These are phyloP conservation scores for Orbicella faveolata DNA, from an alignment of 64 coral and sea anemone genomes.

Conservation along the genomic window DNA sequence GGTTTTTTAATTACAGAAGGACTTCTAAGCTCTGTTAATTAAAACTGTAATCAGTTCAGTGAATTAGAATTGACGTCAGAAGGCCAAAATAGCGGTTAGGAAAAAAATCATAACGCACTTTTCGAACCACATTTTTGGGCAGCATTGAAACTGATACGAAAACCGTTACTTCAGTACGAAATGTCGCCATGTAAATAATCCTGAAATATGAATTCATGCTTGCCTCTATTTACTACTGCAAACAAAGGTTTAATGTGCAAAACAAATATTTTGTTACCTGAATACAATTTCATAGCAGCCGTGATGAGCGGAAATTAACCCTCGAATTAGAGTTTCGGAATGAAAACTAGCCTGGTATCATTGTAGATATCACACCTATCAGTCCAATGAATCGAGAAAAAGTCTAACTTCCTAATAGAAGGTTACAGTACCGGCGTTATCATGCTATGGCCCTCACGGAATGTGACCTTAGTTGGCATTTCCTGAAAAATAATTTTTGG, in stretches of 20 bases:
- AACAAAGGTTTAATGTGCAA: constrained; percentile 12
- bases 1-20: neutral
- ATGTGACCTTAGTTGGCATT: too few relatives aligned
- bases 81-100: neutral
- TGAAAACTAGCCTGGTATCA: too few relatives aligned
- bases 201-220: neutral
- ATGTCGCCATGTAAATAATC: neutral
- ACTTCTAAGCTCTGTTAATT: constrained; percentile 9
- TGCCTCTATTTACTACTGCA: neutral
- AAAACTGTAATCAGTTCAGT: neutral
- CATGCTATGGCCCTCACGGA: too few relatives aligned
- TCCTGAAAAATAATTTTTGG: too few relatives aligned
- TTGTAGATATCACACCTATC: too few relatives aligned
- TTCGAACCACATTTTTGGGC: neutral
- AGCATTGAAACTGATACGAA: too few relatives aligned
- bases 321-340: neutral
- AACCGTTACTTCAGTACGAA: neutral
- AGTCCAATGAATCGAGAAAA: too few relatives aligned
- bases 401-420: too few relatives aligned
- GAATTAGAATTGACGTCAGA: neutral
- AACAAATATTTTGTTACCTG: neutral
- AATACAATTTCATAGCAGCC: neutral
- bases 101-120: neutral
- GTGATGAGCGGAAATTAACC: neutral
- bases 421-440: too few relatives aligned